These are phyloP conservation scores for Poliocrania exsul DNA, from an alignment of 2,797 vertebrate species.

Conservation along the genomic window DNA sequence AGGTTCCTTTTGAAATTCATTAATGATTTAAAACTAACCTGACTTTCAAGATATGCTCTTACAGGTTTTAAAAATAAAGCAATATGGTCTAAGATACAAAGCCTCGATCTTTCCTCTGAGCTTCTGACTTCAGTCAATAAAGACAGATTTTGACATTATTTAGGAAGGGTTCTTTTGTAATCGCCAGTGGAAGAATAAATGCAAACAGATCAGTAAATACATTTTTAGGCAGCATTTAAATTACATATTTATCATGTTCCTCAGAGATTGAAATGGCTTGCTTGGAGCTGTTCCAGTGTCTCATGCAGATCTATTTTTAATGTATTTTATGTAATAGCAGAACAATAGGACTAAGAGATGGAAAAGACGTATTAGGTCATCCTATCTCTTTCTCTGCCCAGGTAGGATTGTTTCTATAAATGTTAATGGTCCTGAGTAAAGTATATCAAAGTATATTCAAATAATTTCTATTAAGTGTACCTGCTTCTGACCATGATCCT, in stretches of 20 bases:
- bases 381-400: not conserved
- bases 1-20: not conserved
- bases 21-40: not conserved
- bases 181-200: constrained; percentile 3
- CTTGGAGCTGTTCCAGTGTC: constrained; percentile 16
- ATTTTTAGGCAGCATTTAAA: constrained; percentile 18
- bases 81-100: not conserved
- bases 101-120: not conserved
- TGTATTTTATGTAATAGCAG: not conserved
- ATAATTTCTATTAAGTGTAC: not conserved
- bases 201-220: not conserved
- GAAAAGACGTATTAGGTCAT: not conserved
- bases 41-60: not conserved
- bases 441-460: not conserved
- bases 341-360: not conserved
- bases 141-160: not conserved
- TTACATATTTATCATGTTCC: constrained; percentile 11
- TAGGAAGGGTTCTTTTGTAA: not conserved
- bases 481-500: not conserved
- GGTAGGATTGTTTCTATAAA: not conserved
- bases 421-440: not conserved
- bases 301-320: constrained; percentile 21
- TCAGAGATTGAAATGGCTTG: constrained; percentile 3
- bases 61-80: not conserved
- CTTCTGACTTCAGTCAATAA: not conserved